Evolutionary conservation across 2,113 vertebrate genomes (phyloP), one percentile per base, ranked within the genome.

Genomic region (Sapayoa aenigma): DNA sequence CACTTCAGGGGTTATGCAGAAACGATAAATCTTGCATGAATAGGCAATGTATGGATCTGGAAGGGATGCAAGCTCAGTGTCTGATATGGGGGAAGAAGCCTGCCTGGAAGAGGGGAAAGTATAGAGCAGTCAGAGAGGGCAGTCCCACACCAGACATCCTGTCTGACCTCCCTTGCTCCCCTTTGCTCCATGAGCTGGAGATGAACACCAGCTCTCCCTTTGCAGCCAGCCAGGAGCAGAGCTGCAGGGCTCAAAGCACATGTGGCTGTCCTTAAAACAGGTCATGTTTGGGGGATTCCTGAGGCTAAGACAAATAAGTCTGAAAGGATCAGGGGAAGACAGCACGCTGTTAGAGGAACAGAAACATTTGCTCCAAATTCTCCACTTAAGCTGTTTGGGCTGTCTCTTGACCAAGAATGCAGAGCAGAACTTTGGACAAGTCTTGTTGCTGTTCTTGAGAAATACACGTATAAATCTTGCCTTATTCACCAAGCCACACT

Each of bases 381-480:
- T 90, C 68, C 65, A 22, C 39, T 72, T 87, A 92, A 93, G 88
- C 83, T 81, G 4, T 77, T 60, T 65, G 60, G 78, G 65, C 86
- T 81, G 47, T 81, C 39, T 69, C 74, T 73, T 19, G 73, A 84
- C 56, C 73, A 90, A 52, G 77, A 94, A 94, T 84, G 83, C 4
- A 4, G 80, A 81, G 41, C 56, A 79, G 83, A 92, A 89, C 86
- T 94, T 75, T 0, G 6, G 60, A 41, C 66, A 12, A 84, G 75
- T 52, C 63, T 44, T 12, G 9, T 6, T 68, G 37, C 27, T 14
- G 30, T 20, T 91, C 69, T 88, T 94, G 68, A 89, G 79, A 94
- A 90, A 93, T 9, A 60, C 56, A 35, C 7, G 44, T 73, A 90
- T 95, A 96, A 96, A 96, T 95, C 88, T 93, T 95, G 25, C 69